phyloP scores from a whole-genome alignment of 2,888 invertebrate species.

The Ashinkailepas kermadecensis region DNA sequence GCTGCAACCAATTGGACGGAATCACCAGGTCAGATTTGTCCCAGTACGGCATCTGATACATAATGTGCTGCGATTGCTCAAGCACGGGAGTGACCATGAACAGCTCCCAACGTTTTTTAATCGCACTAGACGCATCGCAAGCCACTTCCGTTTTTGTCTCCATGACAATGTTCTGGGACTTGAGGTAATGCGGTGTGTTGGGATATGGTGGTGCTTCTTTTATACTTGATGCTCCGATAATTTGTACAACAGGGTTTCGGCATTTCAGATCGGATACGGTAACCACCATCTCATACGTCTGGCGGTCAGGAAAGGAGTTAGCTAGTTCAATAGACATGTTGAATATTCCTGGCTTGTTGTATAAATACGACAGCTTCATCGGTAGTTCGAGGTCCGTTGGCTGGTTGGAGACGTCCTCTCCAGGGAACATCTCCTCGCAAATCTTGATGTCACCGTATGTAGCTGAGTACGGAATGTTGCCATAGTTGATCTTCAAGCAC shows the following conservation, averaged over 20 bases:
- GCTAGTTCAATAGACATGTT: neutral
- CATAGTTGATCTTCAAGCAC: neutral
- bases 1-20: neutral
- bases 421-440: neutral
- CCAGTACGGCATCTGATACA: neutral
- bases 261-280: neutral
- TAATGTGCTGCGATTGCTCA: neutral
- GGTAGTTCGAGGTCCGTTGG: neutral
- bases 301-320: neutral
- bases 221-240: neutral
- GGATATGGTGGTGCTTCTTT: neutral
- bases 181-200: neutral
- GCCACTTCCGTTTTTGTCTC: neutral
- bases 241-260: neutral
- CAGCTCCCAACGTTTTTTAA: neutral
- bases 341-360: neutral
- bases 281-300: neutral
- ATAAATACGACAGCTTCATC: neutral
- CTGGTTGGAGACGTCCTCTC: neutral
- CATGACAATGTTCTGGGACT: neutral
- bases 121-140: neutral
- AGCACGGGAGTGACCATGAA: neutral
- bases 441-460: neutral
- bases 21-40: neutral
- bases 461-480: neutral